These are phyloP conservation scores for Spheniscus humboldti DNA, from an alignment of 2,797 vertebrate genomes.

Conservation along the genomic window DNA sequence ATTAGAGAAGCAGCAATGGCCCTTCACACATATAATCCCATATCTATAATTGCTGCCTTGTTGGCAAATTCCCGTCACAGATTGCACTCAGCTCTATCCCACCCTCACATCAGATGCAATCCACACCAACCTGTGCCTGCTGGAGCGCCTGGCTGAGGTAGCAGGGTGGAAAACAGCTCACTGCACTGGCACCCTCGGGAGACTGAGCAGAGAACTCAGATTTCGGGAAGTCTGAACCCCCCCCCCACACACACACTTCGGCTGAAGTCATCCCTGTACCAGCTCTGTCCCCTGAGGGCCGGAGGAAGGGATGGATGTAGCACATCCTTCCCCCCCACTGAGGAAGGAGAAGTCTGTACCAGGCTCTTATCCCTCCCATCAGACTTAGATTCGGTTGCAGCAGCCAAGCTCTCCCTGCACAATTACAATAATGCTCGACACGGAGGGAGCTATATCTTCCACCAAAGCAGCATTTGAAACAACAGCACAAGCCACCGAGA, in stretches of 20 bases:
- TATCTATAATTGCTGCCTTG: conserved; percentile 15
- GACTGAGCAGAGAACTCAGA: neutral
- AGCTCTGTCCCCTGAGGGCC: neutral
- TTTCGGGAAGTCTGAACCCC: neutral
- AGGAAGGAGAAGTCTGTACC: neutral
- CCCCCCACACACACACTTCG: fast-evolving
- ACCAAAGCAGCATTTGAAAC: neutral
- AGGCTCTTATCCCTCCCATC: neutral
- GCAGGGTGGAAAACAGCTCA: neutral
- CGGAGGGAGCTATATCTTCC: neutral
- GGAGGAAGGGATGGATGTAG: neutral
- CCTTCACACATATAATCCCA: neutral
- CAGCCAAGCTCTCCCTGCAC: neutral
- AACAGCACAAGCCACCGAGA: neutral
- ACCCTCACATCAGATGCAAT: conserved; percentile 50
- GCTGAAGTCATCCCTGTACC: neutral
- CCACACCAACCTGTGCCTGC: conserved; percentile 7
- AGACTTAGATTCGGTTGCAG: neutral
- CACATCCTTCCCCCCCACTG: neutral
- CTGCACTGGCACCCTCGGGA: neutral
- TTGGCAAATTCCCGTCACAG: conserved; percentile 21
- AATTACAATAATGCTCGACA: neutral
- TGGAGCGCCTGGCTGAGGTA: neutral
- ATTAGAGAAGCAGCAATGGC: neutral
- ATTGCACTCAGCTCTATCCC: conserved; percentile 11